Conservation (phyloP, 2,797 vertebrate species). For the Pelobates cultripes region DNA sequence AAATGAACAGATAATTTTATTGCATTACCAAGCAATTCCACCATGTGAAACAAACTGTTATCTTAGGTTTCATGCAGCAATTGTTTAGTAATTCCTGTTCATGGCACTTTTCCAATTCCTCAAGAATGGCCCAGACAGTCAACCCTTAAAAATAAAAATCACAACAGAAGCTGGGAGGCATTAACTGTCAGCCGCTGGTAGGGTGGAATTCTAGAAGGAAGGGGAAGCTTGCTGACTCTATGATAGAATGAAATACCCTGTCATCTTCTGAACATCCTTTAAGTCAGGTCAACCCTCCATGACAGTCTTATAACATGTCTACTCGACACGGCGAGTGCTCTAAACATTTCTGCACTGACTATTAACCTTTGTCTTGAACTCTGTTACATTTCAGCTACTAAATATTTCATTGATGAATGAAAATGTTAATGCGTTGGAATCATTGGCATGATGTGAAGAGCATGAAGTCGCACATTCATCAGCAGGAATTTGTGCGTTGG, state of each 20-base stretch:
- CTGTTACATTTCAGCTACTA: not conserved
- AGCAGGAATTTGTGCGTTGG: not conserved
- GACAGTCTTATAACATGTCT: constrained; percentile 17
- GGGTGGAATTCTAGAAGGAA: constrained; percentile 58
- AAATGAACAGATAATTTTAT: constrained; percentile 81
- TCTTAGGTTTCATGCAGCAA: constrained; percentile 88
- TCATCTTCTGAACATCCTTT: constrained; percentile 66
- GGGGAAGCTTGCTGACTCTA: constrained; percentile 59
- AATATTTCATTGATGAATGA: not conserved
- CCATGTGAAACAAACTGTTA: constrained; percentile 89
- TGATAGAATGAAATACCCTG: constrained; percentile 57
- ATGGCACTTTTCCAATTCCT: constrained; percentile 82
- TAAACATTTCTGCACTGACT: not conserved
- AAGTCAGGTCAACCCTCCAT: constrained; percentile 55
- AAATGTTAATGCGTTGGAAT: not conserved
- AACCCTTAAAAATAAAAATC: constrained; percentile 68
- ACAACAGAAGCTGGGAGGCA: constrained; percentile 67
- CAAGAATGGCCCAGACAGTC: constrained; percentile 73
- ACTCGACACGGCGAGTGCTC: not conserved
- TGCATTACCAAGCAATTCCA: constrained; percentile 83
- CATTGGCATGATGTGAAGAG: not conserved
- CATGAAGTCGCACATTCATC: not conserved
- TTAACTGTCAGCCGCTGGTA: constrained; percentile 66
- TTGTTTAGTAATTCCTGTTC: constrained; percentile 95
- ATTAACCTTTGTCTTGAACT: constrained; percentile 4